Conservation (phyloP, 2,888 invertebrate species). For the Parthenolecanium corni region DNA sequence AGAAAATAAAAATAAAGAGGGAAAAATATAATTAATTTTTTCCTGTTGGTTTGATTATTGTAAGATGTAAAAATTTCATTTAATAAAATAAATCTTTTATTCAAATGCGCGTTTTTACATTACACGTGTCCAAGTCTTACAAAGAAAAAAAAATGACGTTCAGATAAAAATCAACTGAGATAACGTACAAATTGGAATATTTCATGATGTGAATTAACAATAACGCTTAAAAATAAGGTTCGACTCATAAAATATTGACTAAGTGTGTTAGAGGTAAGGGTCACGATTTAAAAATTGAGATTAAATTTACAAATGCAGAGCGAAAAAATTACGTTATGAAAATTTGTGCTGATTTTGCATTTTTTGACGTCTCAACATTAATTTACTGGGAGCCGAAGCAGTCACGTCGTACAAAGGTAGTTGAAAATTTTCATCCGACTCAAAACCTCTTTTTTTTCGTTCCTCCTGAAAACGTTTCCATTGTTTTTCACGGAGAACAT, state of each 20-base stretch:
- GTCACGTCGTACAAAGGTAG: slow-evolving; percentile 20
- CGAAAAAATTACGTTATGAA: not conserved
- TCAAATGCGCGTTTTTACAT: not conserved
- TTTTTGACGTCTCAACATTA: slow-evolving; percentile 7
- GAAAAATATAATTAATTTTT: slow-evolving; percentile 16
- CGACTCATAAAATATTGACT: slow-evolving; percentile 1
- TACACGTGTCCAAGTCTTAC: not conserved
- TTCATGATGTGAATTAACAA: not conserved
- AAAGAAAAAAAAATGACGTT: too few relatives aligned
- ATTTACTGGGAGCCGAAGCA: slow-evolving; percentile 27
- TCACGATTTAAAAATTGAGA: not conserved
- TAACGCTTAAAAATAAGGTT: too few relatives aligned
- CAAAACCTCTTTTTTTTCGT: slow-evolving; percentile 25
- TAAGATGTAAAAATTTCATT: slow-evolving; percentile 27
- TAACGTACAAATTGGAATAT: not conserved
- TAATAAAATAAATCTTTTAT: slow-evolving; percentile 29
- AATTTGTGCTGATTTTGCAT: slow-evolving; percentile 2
- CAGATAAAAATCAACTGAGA: not conserved
- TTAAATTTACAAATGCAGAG: not conserved
- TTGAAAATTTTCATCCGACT: slow-evolving; percentile 17
- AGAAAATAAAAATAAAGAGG: too few relatives aligned
- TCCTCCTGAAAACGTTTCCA: slow-evolving; percentile 29
- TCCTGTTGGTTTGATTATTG: slow-evolving; percentile 23
- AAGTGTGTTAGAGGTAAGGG: not conserved
- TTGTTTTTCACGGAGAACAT: slow-evolving; percentile 25